These are phyloP conservation scores for Chesias legatella DNA, from an alignment of 2,888 invertebrate genomes.

Conservation along the genomic window DNA sequence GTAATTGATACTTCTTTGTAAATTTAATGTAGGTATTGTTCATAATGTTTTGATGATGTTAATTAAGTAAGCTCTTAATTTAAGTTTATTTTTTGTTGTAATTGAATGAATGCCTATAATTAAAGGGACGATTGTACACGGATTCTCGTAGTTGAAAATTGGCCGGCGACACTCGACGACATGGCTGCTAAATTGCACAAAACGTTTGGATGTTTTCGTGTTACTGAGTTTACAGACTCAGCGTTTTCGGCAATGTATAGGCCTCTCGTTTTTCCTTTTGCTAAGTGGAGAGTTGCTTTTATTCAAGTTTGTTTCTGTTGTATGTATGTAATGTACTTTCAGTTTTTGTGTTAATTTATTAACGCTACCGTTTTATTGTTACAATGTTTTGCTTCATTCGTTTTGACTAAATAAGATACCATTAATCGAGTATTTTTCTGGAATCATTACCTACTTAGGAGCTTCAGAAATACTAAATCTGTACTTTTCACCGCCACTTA, in stretches of 20 bases:
- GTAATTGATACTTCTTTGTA: too few species aligned
- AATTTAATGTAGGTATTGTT: too few species aligned
- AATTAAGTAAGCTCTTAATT: too few species aligned
- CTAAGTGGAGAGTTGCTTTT: constrained; percentile 18
- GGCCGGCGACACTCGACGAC: constrained; percentile 46
- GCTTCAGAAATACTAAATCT: too few species aligned
- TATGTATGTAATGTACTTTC: not conserved
- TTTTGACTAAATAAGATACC: too few species aligned
- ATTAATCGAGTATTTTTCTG: too few species aligned
- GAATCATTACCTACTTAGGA: too few species aligned
- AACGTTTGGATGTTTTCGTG: constrained; percentile 39
- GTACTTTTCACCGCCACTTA: too few species aligned
- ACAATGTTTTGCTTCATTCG: too few species aligned
- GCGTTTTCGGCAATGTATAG: constrained; percentile 49
- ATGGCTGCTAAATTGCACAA: constrained; percentile 55
- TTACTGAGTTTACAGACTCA: constrained; percentile 50
- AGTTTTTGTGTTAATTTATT: not conserved
- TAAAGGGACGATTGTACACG: not conserved
- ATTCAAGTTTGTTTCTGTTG: constrained; percentile 8
- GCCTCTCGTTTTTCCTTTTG: constrained; percentile 34
- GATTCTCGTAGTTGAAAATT: constrained; percentile 41
- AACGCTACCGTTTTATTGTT: not conserved
- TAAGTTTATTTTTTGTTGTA: too few species aligned
- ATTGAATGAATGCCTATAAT: too few species aligned
- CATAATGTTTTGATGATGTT: too few species aligned